Base-by-base conservation (phyloP, 2,888 invertebrate genomes). In the Stramonita haemastoma region DNA sequence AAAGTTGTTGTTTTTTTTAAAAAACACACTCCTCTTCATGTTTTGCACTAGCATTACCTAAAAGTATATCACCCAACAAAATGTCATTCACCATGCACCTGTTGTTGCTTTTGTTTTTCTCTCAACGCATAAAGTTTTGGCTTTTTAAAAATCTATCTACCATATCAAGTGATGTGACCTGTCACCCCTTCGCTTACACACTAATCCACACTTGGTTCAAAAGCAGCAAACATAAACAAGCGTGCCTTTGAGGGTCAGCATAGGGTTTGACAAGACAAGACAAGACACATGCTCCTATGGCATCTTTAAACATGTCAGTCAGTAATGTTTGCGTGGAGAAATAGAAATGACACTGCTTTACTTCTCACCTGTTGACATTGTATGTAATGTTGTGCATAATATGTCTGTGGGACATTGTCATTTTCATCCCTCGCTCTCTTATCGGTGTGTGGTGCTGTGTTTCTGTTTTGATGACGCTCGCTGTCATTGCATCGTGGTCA, bases 241-340 rank as follows among this genome's bases (percentile, higher is more conserved):
- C 57, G 85, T 85, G 85, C 85, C 85, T 85, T 85, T 85, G 79
- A 79, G 66, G 66, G 79, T 32, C 79, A 34, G 34, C 79, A 32
- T 79, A 32, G 79, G 79, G 19, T 79, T 79, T 32, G 26, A 79
- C 79, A 79, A 32, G 19, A 79, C 66, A 66, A 22, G 26, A 17
- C 26, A 26, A 66, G 66, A 66, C 13, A 15, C 13, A 15, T 34
- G 79, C n/a, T 26, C n/a, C 11, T 26, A 73, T 8, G n/a, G n/a
- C 73, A 73, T n/a, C 22, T n/a, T 73, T 5, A 4, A 73, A 46
- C 46, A 46, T 46, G 46, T 46, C 46, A 46, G 46, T 46, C 46
- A 46, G 46, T 46, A 46, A n/a, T 73, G 73, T n/a, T 26, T 11
- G 73, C n/a, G n/a, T 13, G 11, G n/a, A 73, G 73, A n/a, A 73